A percentile compares a stretch with the other conserved stretches of the same genome.
Evolutionary conservation across 2,797 vertebrate genomes (phyloP).

Genomic region (Urophycis tenuis): DNA sequence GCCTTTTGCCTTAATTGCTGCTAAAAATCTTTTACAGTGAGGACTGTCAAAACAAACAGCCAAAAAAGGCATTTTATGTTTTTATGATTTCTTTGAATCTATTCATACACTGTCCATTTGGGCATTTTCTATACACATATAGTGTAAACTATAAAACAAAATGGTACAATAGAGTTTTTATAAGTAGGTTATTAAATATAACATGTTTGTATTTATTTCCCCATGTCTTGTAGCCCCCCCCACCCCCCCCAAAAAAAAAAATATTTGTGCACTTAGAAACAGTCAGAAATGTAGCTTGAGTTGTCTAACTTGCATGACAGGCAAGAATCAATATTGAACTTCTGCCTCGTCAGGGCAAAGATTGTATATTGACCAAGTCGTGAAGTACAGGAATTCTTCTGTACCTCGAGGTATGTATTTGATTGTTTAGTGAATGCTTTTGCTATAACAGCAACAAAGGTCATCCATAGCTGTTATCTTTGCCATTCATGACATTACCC

Average conservation of each 20-base stretch:
- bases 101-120: conserved; percentile 9
- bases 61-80: conserved; percentile 47
- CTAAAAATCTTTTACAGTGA: conserved; percentile 57
- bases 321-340: conserved; percentile 33
- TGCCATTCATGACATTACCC: neutral
- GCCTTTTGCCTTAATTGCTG: conserved; percentile 67
- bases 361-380: conserved; percentile 46
- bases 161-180: neutral
- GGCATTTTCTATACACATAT: conserved; percentile 18
- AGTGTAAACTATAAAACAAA: conserved; percentile 7
- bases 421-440: conserved; percentile 40
- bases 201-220: conserved; percentile 1
- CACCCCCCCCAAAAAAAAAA: no score
- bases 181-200: neutral
- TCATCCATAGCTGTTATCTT: neutral
- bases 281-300: conserved; percentile 2
- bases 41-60: conserved; percentile 48
- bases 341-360: conserved; percentile 44
- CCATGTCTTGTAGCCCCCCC: neutral
- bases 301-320: conserved; percentile 44
- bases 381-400: conserved; percentile 37
- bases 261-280: conserved; percentile 26
- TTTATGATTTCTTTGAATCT: conserved; percentile 23
- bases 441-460: conserved; percentile 23
- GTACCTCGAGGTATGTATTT: conserved; percentile 43